These are phyloP conservation scores for Cerastis leucographa DNA, from an alignment of 2,888 invertebrate genomes.

Conservation along the genomic window DNA sequence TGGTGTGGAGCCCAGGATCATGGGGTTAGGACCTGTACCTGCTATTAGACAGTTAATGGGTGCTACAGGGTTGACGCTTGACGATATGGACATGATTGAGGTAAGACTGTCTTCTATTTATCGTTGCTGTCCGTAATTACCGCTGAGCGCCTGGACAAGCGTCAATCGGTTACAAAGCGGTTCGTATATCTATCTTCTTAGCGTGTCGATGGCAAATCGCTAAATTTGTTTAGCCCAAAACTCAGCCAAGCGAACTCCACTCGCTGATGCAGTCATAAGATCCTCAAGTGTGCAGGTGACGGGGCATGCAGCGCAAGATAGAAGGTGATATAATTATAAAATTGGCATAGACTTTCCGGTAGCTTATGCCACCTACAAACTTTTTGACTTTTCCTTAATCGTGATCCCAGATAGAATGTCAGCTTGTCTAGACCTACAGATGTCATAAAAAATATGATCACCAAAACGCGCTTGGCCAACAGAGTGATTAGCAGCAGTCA, in stretches of 20 bases:
- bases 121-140: background rate
- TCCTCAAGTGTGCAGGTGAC: too few relatives aligned
- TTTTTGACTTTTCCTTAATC: background rate
- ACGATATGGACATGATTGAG: conserved; percentile 97
- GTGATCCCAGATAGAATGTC: background rate
- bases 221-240: too few relatives aligned
- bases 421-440: background rate
- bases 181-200: too few relatives aligned
- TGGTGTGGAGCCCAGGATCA: conserved; percentile 98
- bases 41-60: conserved; percentile 96
- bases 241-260: too few relatives aligned
- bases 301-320: too few relatives aligned
- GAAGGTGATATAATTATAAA: too few relatives aligned
- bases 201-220: too few relatives aligned
- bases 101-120: conserved; percentile 81
- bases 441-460: background rate
- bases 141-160: background rate
- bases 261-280: too few relatives aligned
- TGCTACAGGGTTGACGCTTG: conserved; percentile 93
- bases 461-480: background rate
- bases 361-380: background rate
- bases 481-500: background rate
- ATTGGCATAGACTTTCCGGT: background rate
- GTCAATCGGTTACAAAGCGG: background rate
- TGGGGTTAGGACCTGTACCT: conserved; percentile 99